Percentiles rank a stretch among this genome's conserved stretches.
phyloP scores from a whole-genome alignment of 1,140 invertebrate species.

The Drosophila biarmipes region DNA sequence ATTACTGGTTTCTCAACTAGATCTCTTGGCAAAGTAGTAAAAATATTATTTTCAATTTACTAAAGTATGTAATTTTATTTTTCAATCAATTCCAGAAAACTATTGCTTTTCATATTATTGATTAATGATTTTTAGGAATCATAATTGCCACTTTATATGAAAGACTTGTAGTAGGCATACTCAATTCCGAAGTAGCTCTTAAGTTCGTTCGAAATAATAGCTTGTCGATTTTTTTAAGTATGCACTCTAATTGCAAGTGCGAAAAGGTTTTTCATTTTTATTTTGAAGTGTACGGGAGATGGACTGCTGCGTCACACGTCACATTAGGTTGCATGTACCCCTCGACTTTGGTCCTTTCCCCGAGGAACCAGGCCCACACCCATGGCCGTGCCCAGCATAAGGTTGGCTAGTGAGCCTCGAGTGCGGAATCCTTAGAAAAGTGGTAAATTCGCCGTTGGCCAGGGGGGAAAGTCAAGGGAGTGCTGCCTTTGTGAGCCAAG shows the following conservation, averaged over 20 bases:
- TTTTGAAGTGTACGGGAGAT: constrained; percentile 13
- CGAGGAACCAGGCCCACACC: background rate
- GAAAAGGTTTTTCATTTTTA: background rate
- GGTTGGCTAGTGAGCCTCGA: constrained; percentile 59
- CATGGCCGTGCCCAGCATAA: background rate
- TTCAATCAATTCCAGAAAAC: no score
- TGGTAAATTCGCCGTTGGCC: constrained; percentile 74
- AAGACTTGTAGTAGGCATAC: background rate
- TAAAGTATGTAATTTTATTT: no score
- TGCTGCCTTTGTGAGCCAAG: constrained; percentile 53
- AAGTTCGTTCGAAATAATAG: background rate
- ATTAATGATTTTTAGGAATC: no score
- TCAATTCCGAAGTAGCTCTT: background rate
- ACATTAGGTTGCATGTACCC: constrained; percentile 10
- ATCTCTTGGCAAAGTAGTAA: background rate
- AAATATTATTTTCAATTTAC: no score
- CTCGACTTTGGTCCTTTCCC: constrained; percentile 9
- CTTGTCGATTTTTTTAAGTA: background rate
- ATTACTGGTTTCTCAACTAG: background rate
- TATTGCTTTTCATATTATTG: background rate
- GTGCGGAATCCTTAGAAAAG: constrained; percentile 77
- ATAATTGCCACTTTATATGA: background rate
- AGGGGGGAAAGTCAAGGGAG: constrained; percentile 9
- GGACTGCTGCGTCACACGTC: constrained; percentile 24
- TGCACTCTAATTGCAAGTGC: background rate